phyloP scores from a whole-genome alignment of 2,113 vertebrate genomes.

The Platichthys stellatus region DNA sequence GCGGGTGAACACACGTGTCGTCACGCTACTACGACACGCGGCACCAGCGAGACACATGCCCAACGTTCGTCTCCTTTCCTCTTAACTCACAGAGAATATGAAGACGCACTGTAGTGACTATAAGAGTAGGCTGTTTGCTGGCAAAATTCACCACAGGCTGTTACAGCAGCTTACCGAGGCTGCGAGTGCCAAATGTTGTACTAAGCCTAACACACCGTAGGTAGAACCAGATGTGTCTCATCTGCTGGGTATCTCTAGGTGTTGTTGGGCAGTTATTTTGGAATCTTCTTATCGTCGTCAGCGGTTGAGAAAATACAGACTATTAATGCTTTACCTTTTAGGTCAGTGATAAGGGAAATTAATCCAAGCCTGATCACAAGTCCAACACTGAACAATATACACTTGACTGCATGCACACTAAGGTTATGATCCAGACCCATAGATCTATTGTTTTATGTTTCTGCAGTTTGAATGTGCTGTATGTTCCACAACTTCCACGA shows the following conservation, averaged over 20 bases:
- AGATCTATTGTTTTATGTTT: background rate
- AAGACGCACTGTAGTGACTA: slow-evolving; percentile 10
- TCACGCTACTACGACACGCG: slow-evolving; percentile 14
- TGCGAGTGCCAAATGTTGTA: slow-evolving; percentile 27
- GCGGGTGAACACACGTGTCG: slow-evolving; percentile 6
- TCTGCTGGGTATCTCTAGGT: background rate
- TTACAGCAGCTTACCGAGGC: slow-evolving; percentile 13
- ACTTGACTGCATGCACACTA: slow-evolving; percentile 1
- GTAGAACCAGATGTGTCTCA: slow-evolving; percentile 36
- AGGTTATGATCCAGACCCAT: background rate
- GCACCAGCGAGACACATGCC: slow-evolving; percentile 21
- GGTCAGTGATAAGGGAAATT: background rate
- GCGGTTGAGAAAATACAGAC: background rate
- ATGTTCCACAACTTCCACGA: too few relatives aligned
- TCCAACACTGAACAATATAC: too few relatives aligned
- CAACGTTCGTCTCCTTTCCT: background rate
- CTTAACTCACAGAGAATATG: slow-evolving; percentile 19
- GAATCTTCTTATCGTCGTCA: background rate
- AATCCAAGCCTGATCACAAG: background rate
- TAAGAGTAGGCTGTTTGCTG: slow-evolving; percentile 14
- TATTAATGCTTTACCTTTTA: background rate
- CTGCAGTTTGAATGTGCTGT: background rate
- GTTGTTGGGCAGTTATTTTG: slow-evolving; percentile 3
- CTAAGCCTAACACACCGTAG: slow-evolving; percentile 24
- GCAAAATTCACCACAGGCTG: slow-evolving; percentile 33